Base-by-base conservation (phyloP, 2,113 vertebrate genomes). In the Isichthys henryi region DNA sequence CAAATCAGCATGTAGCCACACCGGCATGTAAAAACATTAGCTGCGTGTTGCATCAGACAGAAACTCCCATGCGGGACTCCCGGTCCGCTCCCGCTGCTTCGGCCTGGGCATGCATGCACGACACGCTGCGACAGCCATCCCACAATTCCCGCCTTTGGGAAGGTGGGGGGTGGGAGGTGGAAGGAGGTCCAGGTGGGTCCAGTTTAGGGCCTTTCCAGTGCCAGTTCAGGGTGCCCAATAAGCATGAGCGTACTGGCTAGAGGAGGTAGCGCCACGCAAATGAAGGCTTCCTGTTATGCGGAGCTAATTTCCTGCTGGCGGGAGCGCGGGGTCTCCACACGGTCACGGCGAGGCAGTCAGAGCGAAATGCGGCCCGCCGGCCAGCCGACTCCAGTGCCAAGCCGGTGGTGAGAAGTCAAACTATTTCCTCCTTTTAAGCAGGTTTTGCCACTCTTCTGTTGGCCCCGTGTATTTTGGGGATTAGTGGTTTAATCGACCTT, bases 401-500 rank as follows among this genome's bases (percentile, higher is more conserved):
- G 92, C 62, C 49, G 77, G 49, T 45, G 62, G 56, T 11, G 27
- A 90, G 85, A 93, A 94, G 92, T 93, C 93, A 92, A 92, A 92
- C 91, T 92, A 90, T 94, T 95, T 93, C 88, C 90, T 91, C 89
- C 91, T 91, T 93, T 87, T 90, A 91, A 92, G 92, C 90, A 88
- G 83, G 88, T 91, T 91, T 80, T 87, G 6, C 31, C 19, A 13
- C 21, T 87, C 90, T 91, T 92, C 92, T 93, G 93, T 95, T 95
- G 94, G 94, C 94, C 92, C 93, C 94, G 93, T 95, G 95, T 96
- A 96, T 96, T 96, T 96, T 94, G 93, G 92, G 95, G 96, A 96
- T 96, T 96, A 96, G 95, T 95, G 94, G 93, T 94, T 96, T 96
- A 96, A 96, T 96, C 95, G 95, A 96, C 95, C 96, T 95, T 95